Evolutionary conservation across 2,888 invertebrate genomes (phyloP).

Genomic region (Anorthoa munda): DNA sequence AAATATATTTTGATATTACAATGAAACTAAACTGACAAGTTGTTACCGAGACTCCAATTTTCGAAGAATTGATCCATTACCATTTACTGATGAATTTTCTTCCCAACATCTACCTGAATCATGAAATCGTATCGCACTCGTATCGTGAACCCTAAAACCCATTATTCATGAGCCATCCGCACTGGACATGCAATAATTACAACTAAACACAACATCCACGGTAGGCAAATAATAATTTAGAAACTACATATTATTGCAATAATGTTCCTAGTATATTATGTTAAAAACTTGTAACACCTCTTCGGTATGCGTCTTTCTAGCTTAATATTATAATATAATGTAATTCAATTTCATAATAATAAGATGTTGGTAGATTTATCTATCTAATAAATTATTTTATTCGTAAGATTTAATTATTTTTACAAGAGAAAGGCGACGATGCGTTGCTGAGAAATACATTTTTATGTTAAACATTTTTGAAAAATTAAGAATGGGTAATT

Average conservation of each 20-base stretch:
- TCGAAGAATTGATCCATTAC: background rate
- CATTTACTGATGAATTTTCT: background rate
- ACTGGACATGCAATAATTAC: slow-evolving; percentile 61
- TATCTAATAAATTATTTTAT: background rate
- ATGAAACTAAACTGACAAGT: background rate
- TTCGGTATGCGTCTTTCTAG: slow-evolving; percentile 19
- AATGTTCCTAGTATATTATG: slow-evolving; percentile 46
- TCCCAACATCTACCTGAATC: background rate
- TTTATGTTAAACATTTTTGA: background rate
- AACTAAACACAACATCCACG: slow-evolving; percentile 54
- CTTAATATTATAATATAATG: slow-evolving; percentile 10
- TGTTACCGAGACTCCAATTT: no score
- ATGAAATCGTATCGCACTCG: slow-evolving; percentile 40
- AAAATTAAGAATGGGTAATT: background rate
- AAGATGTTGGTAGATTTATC: slow-evolving; percentile 19
- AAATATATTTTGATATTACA: background rate
- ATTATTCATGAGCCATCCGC: slow-evolving; percentile 55
- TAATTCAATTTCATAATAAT: slow-evolving; percentile 34
- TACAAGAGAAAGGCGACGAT: slow-evolving; percentile 10
- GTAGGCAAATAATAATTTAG: slow-evolving; percentile 54
- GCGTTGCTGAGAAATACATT: background rate
- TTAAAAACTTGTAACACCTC: slow-evolving; percentile 49
- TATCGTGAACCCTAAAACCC: slow-evolving; percentile 33
- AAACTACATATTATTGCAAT: slow-evolving; percentile 40
- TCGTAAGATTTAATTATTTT: slow-evolving; percentile 1